phyloP scores from a whole-genome alignment of 23 tunicate genomes.

The Trididemnum miniatum region DNA sequence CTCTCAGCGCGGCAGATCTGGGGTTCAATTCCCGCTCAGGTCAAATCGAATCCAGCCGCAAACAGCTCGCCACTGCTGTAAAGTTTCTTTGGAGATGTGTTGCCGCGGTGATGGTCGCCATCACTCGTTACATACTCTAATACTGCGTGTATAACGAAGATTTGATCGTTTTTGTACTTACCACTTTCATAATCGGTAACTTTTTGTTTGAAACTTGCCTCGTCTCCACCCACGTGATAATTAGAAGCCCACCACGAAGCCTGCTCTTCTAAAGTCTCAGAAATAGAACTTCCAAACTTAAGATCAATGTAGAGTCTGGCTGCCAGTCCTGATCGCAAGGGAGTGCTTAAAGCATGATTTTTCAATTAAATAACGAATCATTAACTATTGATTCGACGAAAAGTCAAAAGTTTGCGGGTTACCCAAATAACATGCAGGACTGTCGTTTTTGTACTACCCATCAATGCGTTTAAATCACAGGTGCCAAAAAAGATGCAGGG shows the following conservation, averaged over 20 bases:
- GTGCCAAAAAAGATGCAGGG: too few relatives aligned
- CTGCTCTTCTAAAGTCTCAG: background rate
- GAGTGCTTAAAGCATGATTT: slow-evolving; percentile 32
- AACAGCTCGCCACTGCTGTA: background rate
- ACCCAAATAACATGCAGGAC: too few relatives aligned
- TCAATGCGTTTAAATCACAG: too few relatives aligned
- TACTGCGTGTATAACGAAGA: too few relatives aligned
- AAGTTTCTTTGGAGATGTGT: background rate
- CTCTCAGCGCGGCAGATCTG: too few relatives aligned
- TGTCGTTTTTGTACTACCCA: too few relatives aligned
- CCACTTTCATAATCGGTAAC: slow-evolving; percentile 9
- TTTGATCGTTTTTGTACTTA: background rate
- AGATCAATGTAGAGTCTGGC: slow-evolving; percentile 21
- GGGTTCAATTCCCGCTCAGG: too few relatives aligned
- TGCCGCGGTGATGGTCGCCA: background rate
- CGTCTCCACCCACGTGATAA: background rate
- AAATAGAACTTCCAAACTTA: background rate
- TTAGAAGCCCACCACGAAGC: slow-evolving; percentile 27
- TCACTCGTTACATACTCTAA: too few relatives aligned
- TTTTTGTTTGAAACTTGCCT: background rate
- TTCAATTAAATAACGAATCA: too few relatives aligned
- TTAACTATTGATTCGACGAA: too few relatives aligned
- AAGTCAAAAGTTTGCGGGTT: too few relatives aligned
- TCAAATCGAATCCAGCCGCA: background rate
- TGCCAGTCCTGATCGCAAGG: slow-evolving; percentile 33